Conservation (phyloP, 1,140 invertebrate genomes). For the Drosophila trapezifrons region DNA sequence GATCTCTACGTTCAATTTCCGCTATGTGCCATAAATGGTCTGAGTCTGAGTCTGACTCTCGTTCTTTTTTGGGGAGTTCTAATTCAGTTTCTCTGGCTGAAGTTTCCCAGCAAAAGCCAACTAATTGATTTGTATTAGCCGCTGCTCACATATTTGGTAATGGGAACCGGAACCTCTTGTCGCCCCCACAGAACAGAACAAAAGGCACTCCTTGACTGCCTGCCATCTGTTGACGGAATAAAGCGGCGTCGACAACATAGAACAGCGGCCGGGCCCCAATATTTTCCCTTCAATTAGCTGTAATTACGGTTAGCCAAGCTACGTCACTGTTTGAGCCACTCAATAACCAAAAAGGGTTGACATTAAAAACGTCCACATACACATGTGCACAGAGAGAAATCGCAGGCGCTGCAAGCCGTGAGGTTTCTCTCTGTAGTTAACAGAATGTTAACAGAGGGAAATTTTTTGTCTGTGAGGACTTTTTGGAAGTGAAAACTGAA, state of each 20-base stretch:
- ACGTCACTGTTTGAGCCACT: conserved; percentile 12
- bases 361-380: conserved; percentile 29
- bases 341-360: conserved; percentile 46
- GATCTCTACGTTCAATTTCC: conserved; percentile 49
- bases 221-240: conserved; percentile 18
- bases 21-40: conserved; percentile 47
- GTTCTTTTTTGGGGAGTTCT: conserved; percentile 18
- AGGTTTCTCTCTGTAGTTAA: background rate
- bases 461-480: background rate
- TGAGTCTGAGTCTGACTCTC: conserved; percentile 6
- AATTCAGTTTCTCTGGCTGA: conserved; percentile 13
- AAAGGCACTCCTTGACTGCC: conserved; percentile 19
- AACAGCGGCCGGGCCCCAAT: background rate
- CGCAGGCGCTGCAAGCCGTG: no score
- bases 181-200: conserved; percentile 28
- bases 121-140: conserved; percentile 57
- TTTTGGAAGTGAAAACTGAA: background rate
- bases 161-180: conserved; percentile 14
- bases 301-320: conserved; percentile 26
- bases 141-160: conserved; percentile 52
- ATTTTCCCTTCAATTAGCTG: conserved; percentile 11
- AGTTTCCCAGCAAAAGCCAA: conserved; percentile 48
- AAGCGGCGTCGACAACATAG: conserved; percentile 8
- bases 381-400: conserved; percentile 5
- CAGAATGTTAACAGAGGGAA: background rate